These are phyloP conservation scores for Drosophila formosana DNA, from an alignment of 2,888 invertebrate genomes.

Conservation along the genomic window DNA sequence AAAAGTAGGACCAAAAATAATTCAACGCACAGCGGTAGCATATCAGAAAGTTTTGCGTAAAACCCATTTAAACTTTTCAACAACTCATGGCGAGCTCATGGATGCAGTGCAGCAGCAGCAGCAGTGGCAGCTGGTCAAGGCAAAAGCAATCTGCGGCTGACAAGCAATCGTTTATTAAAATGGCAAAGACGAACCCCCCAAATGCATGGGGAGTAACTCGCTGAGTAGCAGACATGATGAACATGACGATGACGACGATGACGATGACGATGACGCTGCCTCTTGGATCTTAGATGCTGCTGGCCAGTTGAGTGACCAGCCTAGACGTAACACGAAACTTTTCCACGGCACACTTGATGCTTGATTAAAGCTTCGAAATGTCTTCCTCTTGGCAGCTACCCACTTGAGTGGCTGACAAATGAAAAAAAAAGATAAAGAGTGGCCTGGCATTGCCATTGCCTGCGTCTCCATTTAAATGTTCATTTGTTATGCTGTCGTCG, in stretches of 20 bases:
- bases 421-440: slow-evolving; percentile 8
- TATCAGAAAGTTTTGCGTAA: slow-evolving; percentile 75
- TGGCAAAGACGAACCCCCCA: slow-evolving; percentile 33
- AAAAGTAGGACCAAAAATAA: slow-evolving; percentile 42
- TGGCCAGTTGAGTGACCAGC: slow-evolving; percentile 53
- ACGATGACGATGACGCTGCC: slow-evolving; percentile 18
- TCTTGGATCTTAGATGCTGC: slow-evolving; percentile 6
- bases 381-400: slow-evolving; percentile 41
- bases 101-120: slow-evolving; percentile 55
- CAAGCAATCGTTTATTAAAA: slow-evolving; percentile 75
- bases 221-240: slow-evolving; percentile 58
- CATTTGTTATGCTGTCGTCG: slow-evolving; percentile 80
- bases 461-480: slow-evolving; percentile 77
- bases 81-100: slow-evolving; percentile 67
- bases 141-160: slow-evolving; percentile 73
- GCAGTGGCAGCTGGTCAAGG: slow-evolving; percentile 37
- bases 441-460: slow-evolving; percentile 41
- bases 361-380: slow-evolving; percentile 71
- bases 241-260: slow-evolving; percentile 54
- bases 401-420: slow-evolving; percentile 40
- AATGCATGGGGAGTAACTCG: slow-evolving; percentile 48
- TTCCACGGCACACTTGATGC: slow-evolving; percentile 65
- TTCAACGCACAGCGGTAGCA: slow-evolving; percentile 49
- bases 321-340: slow-evolving; percentile 43
- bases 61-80: slow-evolving; percentile 78